Conservation (phyloP, 2,113 vertebrate species). For the Campylomormyrus numenius region DNA sequence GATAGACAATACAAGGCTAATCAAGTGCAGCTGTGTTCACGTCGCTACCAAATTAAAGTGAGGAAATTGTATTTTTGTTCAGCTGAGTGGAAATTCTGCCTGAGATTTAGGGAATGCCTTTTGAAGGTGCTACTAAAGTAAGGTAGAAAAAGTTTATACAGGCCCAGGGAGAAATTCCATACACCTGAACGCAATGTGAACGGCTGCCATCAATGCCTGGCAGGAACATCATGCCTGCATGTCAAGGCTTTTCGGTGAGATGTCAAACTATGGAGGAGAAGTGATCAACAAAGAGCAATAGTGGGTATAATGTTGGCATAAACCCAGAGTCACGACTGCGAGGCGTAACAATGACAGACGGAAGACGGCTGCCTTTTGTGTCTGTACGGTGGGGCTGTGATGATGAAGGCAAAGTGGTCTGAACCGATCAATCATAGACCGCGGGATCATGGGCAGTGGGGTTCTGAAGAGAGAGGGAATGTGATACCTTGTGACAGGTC, state of each 20-base stretch:
- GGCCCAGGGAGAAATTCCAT: not conserved
- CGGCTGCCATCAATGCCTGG: not conserved
- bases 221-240: not conserved
- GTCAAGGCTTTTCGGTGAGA: not conserved
- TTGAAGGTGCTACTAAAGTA: not conserved
- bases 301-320: not conserved
- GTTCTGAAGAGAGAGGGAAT: not conserved
- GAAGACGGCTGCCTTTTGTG: not conserved
- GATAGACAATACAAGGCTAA: not conserved
- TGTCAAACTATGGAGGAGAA: not conserved
- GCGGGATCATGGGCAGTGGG: not conserved
- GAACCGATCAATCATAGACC: not conserved
- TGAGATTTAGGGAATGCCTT: not conserved
- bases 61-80: slow-evolving; percentile 15
- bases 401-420: not conserved
- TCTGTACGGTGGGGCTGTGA: not conserved
- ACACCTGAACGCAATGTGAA: not conserved
- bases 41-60: slow-evolving; percentile 1
- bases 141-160: not conserved
- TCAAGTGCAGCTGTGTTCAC: slow-evolving; percentile 12
- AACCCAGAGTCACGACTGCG: not conserved
- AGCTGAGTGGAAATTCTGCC: slow-evolving; percentile 12
- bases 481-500: not conserved
- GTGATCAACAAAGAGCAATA: not conserved
- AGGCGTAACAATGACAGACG: not conserved